Evolutionary conservation across 1,140 invertebrate genomes (phyloP).

Genomic region (Bombus waltoni): DNA sequence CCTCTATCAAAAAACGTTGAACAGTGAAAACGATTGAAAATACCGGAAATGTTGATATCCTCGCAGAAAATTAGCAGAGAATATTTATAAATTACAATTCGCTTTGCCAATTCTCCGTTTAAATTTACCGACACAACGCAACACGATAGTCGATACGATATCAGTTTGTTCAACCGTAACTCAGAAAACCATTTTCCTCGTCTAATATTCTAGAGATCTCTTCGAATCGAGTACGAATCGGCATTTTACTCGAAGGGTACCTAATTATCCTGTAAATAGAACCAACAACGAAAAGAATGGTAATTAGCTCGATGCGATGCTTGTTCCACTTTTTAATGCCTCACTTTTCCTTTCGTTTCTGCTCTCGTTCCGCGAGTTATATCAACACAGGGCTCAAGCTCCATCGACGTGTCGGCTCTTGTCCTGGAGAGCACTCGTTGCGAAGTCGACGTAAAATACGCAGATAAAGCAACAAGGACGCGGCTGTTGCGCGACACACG

Average conservation of each 20-base stretch:
- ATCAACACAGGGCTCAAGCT: constrained; percentile 50
- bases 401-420: constrained; percentile 57
- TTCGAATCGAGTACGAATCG: neutral
- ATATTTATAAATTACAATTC: no score
- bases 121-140: no score
- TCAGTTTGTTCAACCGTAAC: no score
- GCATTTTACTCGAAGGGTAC: constrained; percentile 2
- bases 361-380: constrained; percentile 44
- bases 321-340: constrained; percentile 46
- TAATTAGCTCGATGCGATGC: constrained; percentile 48
- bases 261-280: constrained; percentile 31
- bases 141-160: no score
- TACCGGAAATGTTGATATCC: no score
- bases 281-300: constrained; percentile 31
- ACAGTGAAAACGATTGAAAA: no score
- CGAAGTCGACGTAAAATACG: constrained; percentile 57
- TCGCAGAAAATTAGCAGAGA: no score
- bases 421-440: constrained; percentile 48
- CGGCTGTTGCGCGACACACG: constrained; percentile 13
- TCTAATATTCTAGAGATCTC: neutral
- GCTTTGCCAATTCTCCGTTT: no score
- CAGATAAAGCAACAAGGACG: constrained; percentile 53
- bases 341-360: constrained; percentile 44
- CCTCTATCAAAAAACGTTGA: no score
- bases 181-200: no score